A percentile compares a stretch with the other conserved stretches of the same genome.
Evolutionary conservation across 2,797 vertebrate genomes (phyloP).

Genomic region (Rhinella marina): DNA sequence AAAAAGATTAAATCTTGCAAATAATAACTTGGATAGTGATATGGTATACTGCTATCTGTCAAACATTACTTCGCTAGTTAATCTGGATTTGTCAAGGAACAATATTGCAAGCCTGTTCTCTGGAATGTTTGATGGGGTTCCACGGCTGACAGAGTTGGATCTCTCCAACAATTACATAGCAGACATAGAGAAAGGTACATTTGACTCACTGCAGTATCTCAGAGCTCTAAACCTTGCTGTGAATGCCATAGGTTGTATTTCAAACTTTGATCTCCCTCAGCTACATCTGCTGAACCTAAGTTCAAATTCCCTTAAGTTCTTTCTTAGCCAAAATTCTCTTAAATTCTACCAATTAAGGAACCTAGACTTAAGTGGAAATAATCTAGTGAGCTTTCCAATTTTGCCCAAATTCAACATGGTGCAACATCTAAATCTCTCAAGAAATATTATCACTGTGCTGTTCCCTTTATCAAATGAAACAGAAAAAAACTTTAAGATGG

Average conservation of each 20-base stretch:
- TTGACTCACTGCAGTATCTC: constrained; percentile 73
- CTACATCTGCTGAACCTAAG: constrained; percentile 79
- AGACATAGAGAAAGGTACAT: constrained; percentile 76
- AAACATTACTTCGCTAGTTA: constrained; percentile 73
- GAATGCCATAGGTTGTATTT: constrained; percentile 78
- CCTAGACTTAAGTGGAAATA: constrained; percentile 81
- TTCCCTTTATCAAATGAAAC: constrained; percentile 62
- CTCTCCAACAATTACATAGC: constrained; percentile 78
- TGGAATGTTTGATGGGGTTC: constrained; percentile 71
- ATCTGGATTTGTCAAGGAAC: constrained; percentile 77
- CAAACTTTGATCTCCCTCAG: constrained; percentile 79
- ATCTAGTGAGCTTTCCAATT: constrained; percentile 77
- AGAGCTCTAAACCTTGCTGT: constrained; percentile 74
- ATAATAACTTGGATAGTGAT: constrained; percentile 74
- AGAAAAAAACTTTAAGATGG: constrained; percentile 63
- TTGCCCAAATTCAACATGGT: constrained; percentile 72
- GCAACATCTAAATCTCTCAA: constrained; percentile 78
- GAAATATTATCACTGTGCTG: constrained; percentile 75
- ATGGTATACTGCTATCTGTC: constrained; percentile 74
- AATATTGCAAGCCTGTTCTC: constrained; percentile 71
- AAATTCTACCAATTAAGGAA: constrained; percentile 73
- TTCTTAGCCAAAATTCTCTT: constrained; percentile 67
- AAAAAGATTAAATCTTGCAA: constrained; percentile 77
- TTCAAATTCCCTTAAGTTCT: constrained; percentile 77
- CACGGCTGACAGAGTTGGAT: constrained; percentile 69